Base-by-base conservation (phyloP, 2,113 vertebrate genomes). In the Leucosticte australis region DNA sequence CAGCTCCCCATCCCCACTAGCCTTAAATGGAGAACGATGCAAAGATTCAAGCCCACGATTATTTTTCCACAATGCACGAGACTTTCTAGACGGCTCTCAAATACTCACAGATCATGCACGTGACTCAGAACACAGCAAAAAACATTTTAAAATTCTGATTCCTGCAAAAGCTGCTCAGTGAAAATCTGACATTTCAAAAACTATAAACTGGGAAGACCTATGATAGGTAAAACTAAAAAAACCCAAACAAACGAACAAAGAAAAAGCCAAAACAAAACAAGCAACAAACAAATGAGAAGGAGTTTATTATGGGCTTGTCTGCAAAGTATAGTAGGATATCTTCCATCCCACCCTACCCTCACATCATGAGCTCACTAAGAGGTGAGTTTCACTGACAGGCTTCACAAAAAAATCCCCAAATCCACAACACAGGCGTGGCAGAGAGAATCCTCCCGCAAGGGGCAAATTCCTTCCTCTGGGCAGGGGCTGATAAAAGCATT, bases 211-310 rank as follows among this genome's bases (percentile, higher is more conserved):
- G 7, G 44, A 89, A 71, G 33, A 68, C 4, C 10, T 63, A 13
- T 8, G 42, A 49, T 33, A 67, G 17, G 31, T 18, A 60, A 37
- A 80, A 68, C 9, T 7, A 4, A 31, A 30, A 15, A 42, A 42
- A 11, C 12, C 1, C 26, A 39, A 44, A 15, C 3, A 22, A 30
- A 23, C 0, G 3, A 13, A 50, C 7, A 7, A 37, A 37, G 7
- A 15, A n/a, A 33, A 13, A 8, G 12, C 1, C 5, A 10, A 31
- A 60, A 37, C 15, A 14, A 56, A n/a, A 44, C 13, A 33, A 63
- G 49, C 42, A 49, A 41, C 59, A 10, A 33, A 7, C 9, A 6
- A 50, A 9, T 15, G 21, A 42, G 56, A 79, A 42, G 27, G 12
- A 57, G 2, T n/a, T 82, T 57, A 26, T 57, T 59, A 67, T 8